Evolutionary conservation across 2,888 invertebrate species (phyloP), one percentile per base, ranked within the genome.

Genomic region (Cephus sareptanus): DNA sequence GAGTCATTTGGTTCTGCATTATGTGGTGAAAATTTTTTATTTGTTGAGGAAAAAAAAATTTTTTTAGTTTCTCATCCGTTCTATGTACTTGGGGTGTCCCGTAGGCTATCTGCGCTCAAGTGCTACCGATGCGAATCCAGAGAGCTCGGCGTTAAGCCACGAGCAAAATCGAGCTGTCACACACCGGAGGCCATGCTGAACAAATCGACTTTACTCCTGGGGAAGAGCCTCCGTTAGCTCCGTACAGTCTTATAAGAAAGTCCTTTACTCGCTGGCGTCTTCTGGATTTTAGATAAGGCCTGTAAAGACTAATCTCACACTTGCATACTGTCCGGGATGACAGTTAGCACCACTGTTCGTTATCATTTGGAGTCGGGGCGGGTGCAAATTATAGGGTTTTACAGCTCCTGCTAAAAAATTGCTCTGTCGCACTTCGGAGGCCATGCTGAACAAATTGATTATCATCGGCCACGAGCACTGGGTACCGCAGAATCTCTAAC

Each of bases 141-240:
- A 33, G 31, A 23, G 31, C 71, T 71, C 71, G 12, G 15, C 13
- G 71, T 9, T 13, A 71, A 15, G 31, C 71, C 31, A 31, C 31
- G 71, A 71, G 71, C 71, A 71, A 71, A 71, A 71, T 71, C 31
- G 71, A 30, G 34, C 31, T 71, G 71, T 71, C 71, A 71, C 71
- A 71, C 71, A 33, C 13, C 71, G 34, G 71, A 71, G 71, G 71
- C 71, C 71, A 71, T 33, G 31, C 71, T 31, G 31, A 33, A 71
- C 71, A 33, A 71, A 71, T 71, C 71, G 71, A 15, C 71, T 34
- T 34, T 71, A 23, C 40, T 56, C 40, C 40, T 56, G 23, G 40
- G 40, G 40, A 56, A 56, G 40, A 56, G 40, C 40, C 40, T 56
- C 40, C 40, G 40, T 56, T 56, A 56, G 23, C 40, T 56, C 40